A percentile compares a stretch with the other conserved stretches of the same genome.
phyloP scores from a whole-genome alignment of 2,888 invertebrate genomes.

The Cynaeus angustus region DNA sequence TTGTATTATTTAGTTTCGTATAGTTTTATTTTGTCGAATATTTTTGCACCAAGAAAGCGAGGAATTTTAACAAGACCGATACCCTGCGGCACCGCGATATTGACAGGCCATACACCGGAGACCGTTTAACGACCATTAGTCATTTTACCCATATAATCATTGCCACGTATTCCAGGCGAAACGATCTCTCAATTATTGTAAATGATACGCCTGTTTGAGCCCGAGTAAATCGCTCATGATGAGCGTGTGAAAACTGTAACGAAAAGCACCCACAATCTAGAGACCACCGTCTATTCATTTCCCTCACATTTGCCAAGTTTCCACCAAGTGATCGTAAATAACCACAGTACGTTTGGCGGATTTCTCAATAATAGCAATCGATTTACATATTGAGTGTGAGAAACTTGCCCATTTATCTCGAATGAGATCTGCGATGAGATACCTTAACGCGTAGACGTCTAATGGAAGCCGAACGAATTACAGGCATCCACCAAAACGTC shows the following conservation, averaged over 20 bases:
- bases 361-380: conserved; percentile 58
- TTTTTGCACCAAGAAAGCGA: conserved; percentile 57
- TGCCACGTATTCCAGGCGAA: conserved; percentile 55
- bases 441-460: conserved; percentile 47
- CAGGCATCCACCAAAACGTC: neutral
- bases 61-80: conserved; percentile 60
- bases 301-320: conserved; percentile 21
- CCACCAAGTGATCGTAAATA: conserved; percentile 50
- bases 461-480: conserved; percentile 30
- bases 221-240: conserved; percentile 49
- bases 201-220: conserved; percentile 55
- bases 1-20: conserved; percentile 31
- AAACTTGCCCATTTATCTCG: conserved; percentile 54
- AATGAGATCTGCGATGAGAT: conserved; percentile 53
- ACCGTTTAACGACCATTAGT: conserved; percentile 61
- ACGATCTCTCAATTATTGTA: conserved; percentile 61
- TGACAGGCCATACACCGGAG: conserved; percentile 53
- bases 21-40: conserved; percentile 47
- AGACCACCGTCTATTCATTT: conserved; percentile 28
- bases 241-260: conserved; percentile 54
- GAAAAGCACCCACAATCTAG: conserved; percentile 38
- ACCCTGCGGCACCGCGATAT: conserved; percentile 54
- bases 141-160: conserved; percentile 60
- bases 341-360: conserved; percentile 57
- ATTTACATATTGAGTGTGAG: conserved; percentile 59